A percentile compares a stretch with the other conserved stretches of the same genome.
Evolutionary conservation across 2,888 invertebrate genomes (phyloP).

Genomic region (Lypha dubia): DNA sequence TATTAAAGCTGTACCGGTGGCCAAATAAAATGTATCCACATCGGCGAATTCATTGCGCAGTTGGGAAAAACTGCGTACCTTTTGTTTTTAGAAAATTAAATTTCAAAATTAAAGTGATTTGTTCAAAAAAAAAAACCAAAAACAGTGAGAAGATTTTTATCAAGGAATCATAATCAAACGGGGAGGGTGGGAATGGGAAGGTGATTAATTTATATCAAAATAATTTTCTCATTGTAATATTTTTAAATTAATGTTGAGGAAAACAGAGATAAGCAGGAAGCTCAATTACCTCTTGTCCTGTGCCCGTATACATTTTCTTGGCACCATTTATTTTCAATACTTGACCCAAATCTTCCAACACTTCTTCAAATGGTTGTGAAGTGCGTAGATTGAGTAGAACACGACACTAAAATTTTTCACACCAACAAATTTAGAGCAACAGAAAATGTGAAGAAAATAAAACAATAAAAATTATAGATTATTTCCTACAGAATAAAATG

Average conservation of each 20-base stretch:
- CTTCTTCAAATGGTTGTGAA: slow-evolving; percentile 96
- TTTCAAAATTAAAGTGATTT: slow-evolving; percentile 12
- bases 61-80: slow-evolving; percentile 97
- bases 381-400: slow-evolving; percentile 95
- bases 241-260: slow-evolving; percentile 2
- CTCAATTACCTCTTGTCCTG: slow-evolving; percentile 91
- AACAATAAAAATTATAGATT: slow-evolving; percentile 45
- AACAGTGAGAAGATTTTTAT: no score
- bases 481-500: slow-evolving; percentile 23
- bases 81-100: slow-evolving; percentile 44
- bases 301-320: slow-evolving; percentile 95
- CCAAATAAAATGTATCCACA: slow-evolving; percentile 94
- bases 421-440: slow-evolving; percentile 11
- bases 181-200: neutral
- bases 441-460: slow-evolving; percentile 28
- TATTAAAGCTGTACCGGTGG: slow-evolving; percentile 82
- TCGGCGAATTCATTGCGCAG: slow-evolving; percentile 95
- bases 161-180: neutral
- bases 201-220: slow-evolving; percentile 1
- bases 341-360: slow-evolving; percentile 95
- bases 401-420: slow-evolving; percentile 89
- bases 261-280: neutral
- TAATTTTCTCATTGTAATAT: slow-evolving; percentile 13
- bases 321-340: slow-evolving; percentile 96
- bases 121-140: neutral